Conservation (phyloP, 1,140 invertebrate species). For the Euwallacea similis region DNA sequence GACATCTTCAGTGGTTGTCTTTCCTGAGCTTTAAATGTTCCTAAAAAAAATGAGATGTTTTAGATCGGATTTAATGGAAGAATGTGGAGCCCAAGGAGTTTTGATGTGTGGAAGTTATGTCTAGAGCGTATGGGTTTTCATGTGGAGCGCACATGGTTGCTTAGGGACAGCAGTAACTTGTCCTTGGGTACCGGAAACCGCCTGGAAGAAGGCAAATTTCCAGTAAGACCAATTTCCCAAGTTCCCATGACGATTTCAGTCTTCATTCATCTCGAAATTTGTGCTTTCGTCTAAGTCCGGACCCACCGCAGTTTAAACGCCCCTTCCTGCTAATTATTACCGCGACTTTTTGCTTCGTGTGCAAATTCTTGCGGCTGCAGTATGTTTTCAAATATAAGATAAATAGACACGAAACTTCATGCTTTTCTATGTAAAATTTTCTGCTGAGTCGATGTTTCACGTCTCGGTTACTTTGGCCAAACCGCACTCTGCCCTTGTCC, state of each 20-base stretch:
- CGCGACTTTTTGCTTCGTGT: not conserved
- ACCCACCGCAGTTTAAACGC: conserved; percentile 5
- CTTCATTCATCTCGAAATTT: not conserved
- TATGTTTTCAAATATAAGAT: not conserved
- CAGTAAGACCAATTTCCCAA: not conserved
- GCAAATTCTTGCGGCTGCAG: not conserved
- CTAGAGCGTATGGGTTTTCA: not conserved
- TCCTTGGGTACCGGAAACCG: no score
- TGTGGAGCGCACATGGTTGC: not conserved
- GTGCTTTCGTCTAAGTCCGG: not conserved
- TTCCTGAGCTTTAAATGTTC: not conserved
- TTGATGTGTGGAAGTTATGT: not conserved
- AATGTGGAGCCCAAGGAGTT: not conserved
- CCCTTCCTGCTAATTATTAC: conserved; percentile 3
- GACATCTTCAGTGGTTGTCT: not conserved
- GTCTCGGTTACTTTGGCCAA: not conserved
- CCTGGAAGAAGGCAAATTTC: not conserved
- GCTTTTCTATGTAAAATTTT: not conserved
- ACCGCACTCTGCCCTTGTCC: not conserved
- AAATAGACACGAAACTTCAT: no score
- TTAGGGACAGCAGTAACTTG: not conserved
- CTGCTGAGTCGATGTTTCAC: not conserved
- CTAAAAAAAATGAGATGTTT: not conserved
- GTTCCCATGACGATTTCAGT: not conserved
- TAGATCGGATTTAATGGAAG: no score